Base-by-base conservation (phyloP, 1,140 invertebrate genomes). In the Ladona fulva region DNA sequence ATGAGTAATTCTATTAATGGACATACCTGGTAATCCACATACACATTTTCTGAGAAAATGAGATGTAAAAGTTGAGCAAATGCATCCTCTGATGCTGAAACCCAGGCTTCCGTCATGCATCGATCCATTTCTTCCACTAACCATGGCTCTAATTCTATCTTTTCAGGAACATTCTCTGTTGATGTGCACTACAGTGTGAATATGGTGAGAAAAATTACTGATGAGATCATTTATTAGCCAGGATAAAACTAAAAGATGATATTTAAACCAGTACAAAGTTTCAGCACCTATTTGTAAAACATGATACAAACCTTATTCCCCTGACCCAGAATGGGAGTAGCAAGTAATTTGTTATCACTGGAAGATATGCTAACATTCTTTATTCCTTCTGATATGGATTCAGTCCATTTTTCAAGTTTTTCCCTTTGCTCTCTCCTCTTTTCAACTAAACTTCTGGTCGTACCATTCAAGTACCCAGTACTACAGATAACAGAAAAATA, bases 31-130 rank as follows among this genome's bases (percentile, higher is more conserved):
- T 88, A 88, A 83, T 90, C 86, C 22, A 90, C 88, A 1, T 89
- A 88, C 76, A 94, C 89, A 82, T 91, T 91, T 84, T 94, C 92
- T 75, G 89, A 90, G 79, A 91, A 82, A 81, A 94, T 91, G 79
- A 94, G 87, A 83, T 94, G 90, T 78, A 94, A 83, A 73, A 95
- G 87, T 83, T 94, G 91, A 44, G 89, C 86, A 82, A 94, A 94
- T 74, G 86, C 83, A 74, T 90, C 87, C 79, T 91, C 88, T 19
- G 85, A 85, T 0, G 89, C 91, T 0, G 80, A 81, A 19, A 89
- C 80, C 87, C 89, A 92, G 0, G 88, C 89, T n/a, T 90, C 86
- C 25, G 85, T 83, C 14, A 93, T 85, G 42, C 86, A 83, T 73
- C 87, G 84, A 81, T 92, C 90, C 87, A 92, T 89, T 82, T 90